Conservation (phyloP, 2,113 vertebrate species). For the Cinclus cinclus region DNA sequence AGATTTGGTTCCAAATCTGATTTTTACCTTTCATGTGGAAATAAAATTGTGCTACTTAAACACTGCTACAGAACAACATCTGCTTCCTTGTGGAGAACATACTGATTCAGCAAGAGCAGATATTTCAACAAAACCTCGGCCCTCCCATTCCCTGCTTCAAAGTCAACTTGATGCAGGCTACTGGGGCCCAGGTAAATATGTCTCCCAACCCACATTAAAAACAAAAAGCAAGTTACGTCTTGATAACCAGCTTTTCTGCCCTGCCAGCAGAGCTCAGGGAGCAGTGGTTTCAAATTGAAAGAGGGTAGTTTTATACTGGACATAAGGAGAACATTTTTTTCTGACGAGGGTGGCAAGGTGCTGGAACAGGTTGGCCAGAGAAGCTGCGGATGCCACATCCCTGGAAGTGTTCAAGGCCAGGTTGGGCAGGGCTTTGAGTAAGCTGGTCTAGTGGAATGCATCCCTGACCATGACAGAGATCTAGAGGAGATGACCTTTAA, state of each 20-base stretch:
- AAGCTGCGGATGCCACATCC: background rate
- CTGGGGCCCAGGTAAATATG: background rate
- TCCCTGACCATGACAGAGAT: background rate
- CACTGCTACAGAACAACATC: background rate
- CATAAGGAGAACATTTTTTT: background rate
- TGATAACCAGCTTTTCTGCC: background rate
- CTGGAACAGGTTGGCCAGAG: background rate
- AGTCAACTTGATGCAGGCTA: background rate
- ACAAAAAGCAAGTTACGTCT: background rate
- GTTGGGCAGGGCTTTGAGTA: background rate
- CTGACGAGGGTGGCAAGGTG: accelerated
- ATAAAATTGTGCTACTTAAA: background rate
- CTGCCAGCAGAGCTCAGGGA: background rate
- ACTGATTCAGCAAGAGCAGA: background rate
- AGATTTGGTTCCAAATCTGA: background rate
- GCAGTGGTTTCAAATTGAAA: background rate
- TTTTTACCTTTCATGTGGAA: background rate
- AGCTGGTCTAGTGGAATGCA: background rate
- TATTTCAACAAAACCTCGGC: background rate
- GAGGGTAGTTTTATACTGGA: background rate
- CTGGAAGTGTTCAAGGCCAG: background rate
- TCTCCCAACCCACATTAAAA: background rate
- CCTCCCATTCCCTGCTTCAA: background rate
- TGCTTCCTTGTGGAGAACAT: accelerated
- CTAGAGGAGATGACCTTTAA: background rate